Evolutionary conservation across 2,113 vertebrate genomes (phyloP).

Genomic region (Glareola pratincola): DNA sequence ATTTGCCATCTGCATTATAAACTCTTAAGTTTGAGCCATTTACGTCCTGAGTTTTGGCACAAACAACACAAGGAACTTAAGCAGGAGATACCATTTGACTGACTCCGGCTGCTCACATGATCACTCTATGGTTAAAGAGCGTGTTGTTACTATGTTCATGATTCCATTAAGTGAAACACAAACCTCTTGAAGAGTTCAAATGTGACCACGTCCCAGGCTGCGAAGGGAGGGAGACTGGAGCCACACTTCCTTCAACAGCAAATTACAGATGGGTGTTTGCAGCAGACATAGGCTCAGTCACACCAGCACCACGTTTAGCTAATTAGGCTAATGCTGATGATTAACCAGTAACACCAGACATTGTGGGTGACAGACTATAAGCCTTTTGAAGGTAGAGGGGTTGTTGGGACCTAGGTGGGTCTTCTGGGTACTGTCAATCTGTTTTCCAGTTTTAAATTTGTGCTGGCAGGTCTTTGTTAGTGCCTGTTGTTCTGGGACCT

Average conservation of each 20-base stretch:
- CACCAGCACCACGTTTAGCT: not conserved
- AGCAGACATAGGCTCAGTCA: not conserved
- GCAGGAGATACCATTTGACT: not conserved
- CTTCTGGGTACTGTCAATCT: fast-evolving
- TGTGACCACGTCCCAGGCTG: fast-evolving
- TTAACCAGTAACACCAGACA: not conserved
- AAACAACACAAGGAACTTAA: not conserved
- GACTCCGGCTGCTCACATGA: fast-evolving
- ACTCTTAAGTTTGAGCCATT: not conserved
- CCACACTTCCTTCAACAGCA: too few relatives aligned
- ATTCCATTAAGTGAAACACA: not conserved
- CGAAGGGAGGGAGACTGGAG: not conserved
- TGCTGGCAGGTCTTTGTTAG: fast-evolving
- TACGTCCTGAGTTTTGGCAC: not conserved
- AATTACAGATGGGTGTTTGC: not conserved
- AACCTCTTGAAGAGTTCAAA: not conserved
- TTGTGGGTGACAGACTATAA: fast-evolving
- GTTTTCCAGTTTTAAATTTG: not conserved
- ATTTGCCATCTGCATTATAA: not conserved
- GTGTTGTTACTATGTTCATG: fast-evolving
- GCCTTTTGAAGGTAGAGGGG: not conserved
- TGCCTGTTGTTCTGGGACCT: fast-evolving
- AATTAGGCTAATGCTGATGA: not conserved
- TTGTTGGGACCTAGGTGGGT: fast-evolving
- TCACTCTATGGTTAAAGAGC: not conserved